Evolutionary conservation across 2,888 invertebrate species (phyloP), one percentile per base, ranked within the genome.

Genomic region (Timema cristinae): DNA sequence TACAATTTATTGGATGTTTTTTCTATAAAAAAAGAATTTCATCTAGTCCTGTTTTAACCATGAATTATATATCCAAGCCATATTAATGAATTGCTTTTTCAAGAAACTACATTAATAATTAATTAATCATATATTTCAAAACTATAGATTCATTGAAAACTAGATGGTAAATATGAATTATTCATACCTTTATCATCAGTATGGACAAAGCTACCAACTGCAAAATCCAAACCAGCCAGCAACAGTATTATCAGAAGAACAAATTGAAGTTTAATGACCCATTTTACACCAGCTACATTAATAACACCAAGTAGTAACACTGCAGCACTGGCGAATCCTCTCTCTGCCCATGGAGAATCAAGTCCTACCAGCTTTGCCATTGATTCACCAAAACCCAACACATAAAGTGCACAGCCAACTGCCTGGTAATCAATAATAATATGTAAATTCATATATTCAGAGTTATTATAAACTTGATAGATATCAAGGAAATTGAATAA

Each of bases 181-280:
- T 66, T 80, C 83, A 82, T 83, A 94, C 94, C 89, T 32, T 32
- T 32, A 77, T 87, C 84, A 78, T 91, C 88, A 50, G 87, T 86
- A 77, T 91, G 89, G 71, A 92, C 89, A 80, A 97, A 94, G 78
- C 95, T 95, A 76, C 98, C 98, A 73, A 97, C 92, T 83, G 94
- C 89, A 82, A 98, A 97, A 83, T 98, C 97, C 76, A 95, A 84
- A 11, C 95, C 95, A 73, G 97, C 96, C 74, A 96, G 82, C 70
- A 96, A 86, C 72, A 98, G 86, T 71, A 97, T 89, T 77, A 96
- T 85, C 48, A 98, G 86, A 66, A 98, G 86, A 51, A 92, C 84
- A 84, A 98, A 95, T 81, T 98, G 98, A 71, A 98, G 84, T 80
- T 98, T 95, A 72, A 98, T 92, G 49, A 98, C 97, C 97, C 97